Evolutionary conservation across 2,888 invertebrate genomes (phyloP), one percentile per base, ranked within the genome.

Genomic region (Drosophila histrio): DNA sequence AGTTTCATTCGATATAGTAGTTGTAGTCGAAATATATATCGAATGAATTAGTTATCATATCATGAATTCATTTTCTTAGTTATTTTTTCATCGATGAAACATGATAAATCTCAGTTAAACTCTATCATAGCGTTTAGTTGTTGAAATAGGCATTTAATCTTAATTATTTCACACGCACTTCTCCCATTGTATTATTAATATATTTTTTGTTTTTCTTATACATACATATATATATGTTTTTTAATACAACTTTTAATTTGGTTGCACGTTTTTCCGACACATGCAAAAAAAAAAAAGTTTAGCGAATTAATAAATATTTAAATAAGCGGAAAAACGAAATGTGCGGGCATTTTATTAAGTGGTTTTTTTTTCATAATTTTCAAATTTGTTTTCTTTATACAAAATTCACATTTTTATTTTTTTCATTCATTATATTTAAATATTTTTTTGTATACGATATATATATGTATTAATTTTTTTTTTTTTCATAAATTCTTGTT

Each of bases 271-370:
- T 52, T 49, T 57, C 13, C 56, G 57, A 57, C 41, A 52, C 26
- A 26, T 28, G 50, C 38, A 38, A 38, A 50, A 52, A 52, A 38
- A 26, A 38, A 38, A 50, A 52, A 52, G 50, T 53, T 53, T 46
- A 56, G 53, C 54, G 60, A 74, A 69, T 78, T 61, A 78, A 69
- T 65, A 76, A 78, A 78, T 74, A 73, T 78, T 73, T 65, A 44
- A 72, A 73, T 56, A 53, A 56, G 32, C 36, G 32, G 43, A 47
- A 47, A 49, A 64, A 22, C 19, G 32, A 26, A 41, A 60, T 30
- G 22, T 52, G 21, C 26, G 13, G 21, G 32, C 41, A 43, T 63
- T 56, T 56, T 62, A 64, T 64, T 65, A 77, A 72, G 57, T 64
- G 53, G 53, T 58, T 67, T 64, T 50, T 54, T 66, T 61, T 32